These are phyloP conservation scores for Leptogaster cylindrica DNA, from an alignment of 2,888 invertebrate genomes.

Conservation along the genomic window DNA sequence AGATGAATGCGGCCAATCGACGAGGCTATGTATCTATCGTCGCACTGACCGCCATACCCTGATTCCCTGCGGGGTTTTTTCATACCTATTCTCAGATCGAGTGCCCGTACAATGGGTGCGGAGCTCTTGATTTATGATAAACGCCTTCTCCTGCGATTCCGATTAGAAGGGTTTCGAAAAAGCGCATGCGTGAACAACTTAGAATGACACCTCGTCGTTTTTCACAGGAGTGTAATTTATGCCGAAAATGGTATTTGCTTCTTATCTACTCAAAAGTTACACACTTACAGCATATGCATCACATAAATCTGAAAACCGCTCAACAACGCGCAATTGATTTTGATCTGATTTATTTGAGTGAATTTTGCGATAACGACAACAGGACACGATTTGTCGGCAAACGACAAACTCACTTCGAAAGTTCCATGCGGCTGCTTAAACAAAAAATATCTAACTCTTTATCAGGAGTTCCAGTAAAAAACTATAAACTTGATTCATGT, in stretches of 20 bases:
- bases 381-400: too few species aligned
- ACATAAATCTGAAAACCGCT: neutral
- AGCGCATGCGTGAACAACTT: neutral
- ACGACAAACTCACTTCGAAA: too few species aligned
- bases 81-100: neutral
- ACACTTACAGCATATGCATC: neutral
- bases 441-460: too few species aligned
- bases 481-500: too few species aligned
- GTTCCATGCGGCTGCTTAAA: too few species aligned
- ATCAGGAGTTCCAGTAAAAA: too few species aligned
- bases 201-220: neutral
- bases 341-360: neutral
- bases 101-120: neutral
- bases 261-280: neutral
- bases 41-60: neutral
- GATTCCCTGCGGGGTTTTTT: neutral
- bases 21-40: neutral
- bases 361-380: too few species aligned
- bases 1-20: neutral
- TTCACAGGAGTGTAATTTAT: neutral
- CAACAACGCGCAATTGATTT: neutral
- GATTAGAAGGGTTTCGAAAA: neutral
- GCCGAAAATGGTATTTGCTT: neutral
- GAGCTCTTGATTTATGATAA: constrained; percentile 5
- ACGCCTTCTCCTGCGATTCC: neutral